Evolutionary conservation across 2,797 vertebrate genomes (phyloP).

Genomic region (Knipowitschia caucasica): DNA sequence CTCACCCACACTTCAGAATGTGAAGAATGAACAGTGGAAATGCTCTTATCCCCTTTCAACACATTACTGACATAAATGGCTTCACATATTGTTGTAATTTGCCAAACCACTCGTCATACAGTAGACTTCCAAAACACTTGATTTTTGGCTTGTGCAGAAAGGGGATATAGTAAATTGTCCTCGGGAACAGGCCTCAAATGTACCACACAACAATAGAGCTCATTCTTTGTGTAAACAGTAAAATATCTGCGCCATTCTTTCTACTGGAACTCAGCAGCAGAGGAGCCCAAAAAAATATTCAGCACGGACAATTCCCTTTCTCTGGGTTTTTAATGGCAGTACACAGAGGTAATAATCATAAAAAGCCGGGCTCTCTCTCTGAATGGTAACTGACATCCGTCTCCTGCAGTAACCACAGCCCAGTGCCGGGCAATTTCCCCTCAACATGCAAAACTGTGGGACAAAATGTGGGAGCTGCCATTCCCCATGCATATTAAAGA

Average conservation of each 20-base stretch:
- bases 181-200: constrained; percentile 42
- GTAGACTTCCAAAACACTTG: not conserved
- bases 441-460: constrained; percentile 76
- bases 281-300: constrained; percentile 47
- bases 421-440: constrained; percentile 70
- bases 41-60: not conserved
- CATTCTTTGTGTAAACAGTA: constrained; percentile 38
- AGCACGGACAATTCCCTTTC: constrained; percentile 59
- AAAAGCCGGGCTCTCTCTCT: constrained; percentile 72
- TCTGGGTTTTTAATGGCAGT: constrained; percentile 66
- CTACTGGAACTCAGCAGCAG: constrained; percentile 55
- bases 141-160: not conserved
- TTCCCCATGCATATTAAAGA: constrained; percentile 90
- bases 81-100: not conserved
- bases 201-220: constrained; percentile 43
- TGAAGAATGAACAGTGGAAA: no score
- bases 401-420: constrained; percentile 64
- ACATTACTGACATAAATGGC: not conserved
- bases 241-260: constrained; percentile 55
- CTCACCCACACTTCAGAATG: no score
- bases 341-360: constrained; percentile 78
- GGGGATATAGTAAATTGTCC: not conserved
- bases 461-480: constrained; percentile 79
- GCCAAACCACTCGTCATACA: not conserved
- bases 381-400: constrained; percentile 70